Evolutionary conservation across 2,113 vertebrate species (phyloP), one percentile per base, ranked within the genome.

Genomic region (Aplodontia rufa): DNA sequence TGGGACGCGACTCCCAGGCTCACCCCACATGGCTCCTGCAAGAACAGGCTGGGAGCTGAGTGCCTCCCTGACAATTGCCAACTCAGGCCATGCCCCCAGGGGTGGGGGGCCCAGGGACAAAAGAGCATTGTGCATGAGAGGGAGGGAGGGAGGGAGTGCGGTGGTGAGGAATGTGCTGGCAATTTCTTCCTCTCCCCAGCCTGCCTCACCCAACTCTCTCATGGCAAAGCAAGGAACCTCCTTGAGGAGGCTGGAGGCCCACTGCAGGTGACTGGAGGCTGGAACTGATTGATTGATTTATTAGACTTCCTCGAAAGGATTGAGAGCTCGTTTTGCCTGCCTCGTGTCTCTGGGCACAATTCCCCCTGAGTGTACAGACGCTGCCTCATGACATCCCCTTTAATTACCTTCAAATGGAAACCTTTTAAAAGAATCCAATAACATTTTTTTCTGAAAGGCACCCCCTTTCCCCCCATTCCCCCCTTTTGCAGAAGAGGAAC

Each of bases 361-460:
- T 62, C 13, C 64, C 81, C 32, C 35, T 20, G 64, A 74, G 72
- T 81, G 2, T 24, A 32, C 3, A 85, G 53, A 83, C 0, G 0
- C 78, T 22, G 22, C 80, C 93, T 96, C 74, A 82, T 64, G 78
- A 88, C 62, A n/a, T 91, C 42, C 47, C 76, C 76, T 71, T 88
- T 94, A 87, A 86, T 87, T 82, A 47, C 32, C 68, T 84, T 93
- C 78, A 55, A 96, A 89, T 86, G 49, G 58, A 85, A 26, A 86
- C 82, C 53, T 92, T 97, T 90, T 69, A 74, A 97, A 95, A 94
- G 58, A 83, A 62, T 84, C 37, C 0, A 35, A 58, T 96, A 89
- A 89, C 83, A 91, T 94, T 93, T 96, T 93, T 96, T 95, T 51
- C 93, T 90, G 78, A 92, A 95, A 96, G 71, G 80, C 45, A 86